Base-by-base conservation (phyloP, 1,140 invertebrate genomes). In the Diprion similis region DNA sequence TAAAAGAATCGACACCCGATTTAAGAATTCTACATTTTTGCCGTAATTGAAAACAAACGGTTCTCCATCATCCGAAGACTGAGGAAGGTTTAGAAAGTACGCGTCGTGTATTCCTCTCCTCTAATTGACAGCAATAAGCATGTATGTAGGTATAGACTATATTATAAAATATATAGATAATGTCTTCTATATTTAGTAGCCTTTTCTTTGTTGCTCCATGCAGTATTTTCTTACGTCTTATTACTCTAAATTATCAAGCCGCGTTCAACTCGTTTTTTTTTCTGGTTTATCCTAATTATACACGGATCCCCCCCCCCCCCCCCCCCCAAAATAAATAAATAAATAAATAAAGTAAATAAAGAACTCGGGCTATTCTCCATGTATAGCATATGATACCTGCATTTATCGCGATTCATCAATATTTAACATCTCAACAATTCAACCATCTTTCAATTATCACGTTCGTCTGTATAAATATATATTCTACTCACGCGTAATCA, bases 221-320 rank as follows among this genome's bases (percentile, higher is more conserved):
- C n/a, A 80, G 78, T 77, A 75, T 83, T 81, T 81, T 67, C 19
- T 75, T 73, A 46, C 37, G 69, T 77, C 77, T 46, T 51, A 74
- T 73, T 46, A 37, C 24, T 37, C 24, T 37, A 37, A 37, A 37
- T 37, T 37, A 37, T 37, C 24, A 6, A 4, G 24, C 24, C 24
- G 24, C 24, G 24, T 37, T 37, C 24, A 37, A 37, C 24, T 6
- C 24, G 24, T 37, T 9, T 18, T 8, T 75, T 73, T 75, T 46
- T 64, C 66, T 18, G 71, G 51, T 72, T 72, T 70, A 9, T 18
- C 15, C 15, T 19, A 48, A n/a, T 19, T 13, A 73, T 59, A 59
- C 51, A 37, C 1, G 24, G 24, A 37, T 6, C 24, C 2, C n/a
- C n/a, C n/a, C n/a, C n/a, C n/a, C n/a, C n/a, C n/a, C n/a, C n/a